Base-by-base conservation (phyloP, 1,140 invertebrate species). In the Eurytemora carolleeae region DNA sequence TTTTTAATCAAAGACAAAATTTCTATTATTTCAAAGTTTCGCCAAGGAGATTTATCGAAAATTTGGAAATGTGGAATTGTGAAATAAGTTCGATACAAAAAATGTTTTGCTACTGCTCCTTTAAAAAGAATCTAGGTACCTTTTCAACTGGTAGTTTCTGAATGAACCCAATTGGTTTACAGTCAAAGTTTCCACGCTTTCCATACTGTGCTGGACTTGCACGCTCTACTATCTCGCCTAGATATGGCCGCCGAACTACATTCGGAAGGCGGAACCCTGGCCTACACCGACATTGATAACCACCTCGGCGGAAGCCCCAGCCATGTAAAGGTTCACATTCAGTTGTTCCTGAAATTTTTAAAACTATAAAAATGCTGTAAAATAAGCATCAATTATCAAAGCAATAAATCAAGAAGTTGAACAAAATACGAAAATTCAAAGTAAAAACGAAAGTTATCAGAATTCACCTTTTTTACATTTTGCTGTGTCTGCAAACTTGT, bases 271-370 rank as follows among this genome's bases (percentile, higher is more conserved):
- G 78, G 69, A 77, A 89, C 2, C 91, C 87, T 3, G 93, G 91
- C 67, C 81, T 79, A 75, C 93, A 97, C 65, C 88, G 78, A 72
- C 89, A 97, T 70, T 95, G 89, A 74, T 98, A 98, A 21, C 90
- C 93, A 61, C 93, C 93, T 69, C 93, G 78, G 65, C 89, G 76
- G 69, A 93, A 94, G 25, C 93, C 94, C 83, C 85, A 97, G 2
- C 93, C 93, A 70, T 93, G 83, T 21, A 97, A 72, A 0, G 93
- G 93, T 75, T 98, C 93, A 76, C 94, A 98, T 84, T 92, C 69
- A 19, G 60, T 62, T 56, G 60, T 58, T 26, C 26, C 25, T 44
- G 31, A 44, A 44, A n/a, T n/a, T n/a, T n/a, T n/a, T n/a, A n/a
- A 55, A 74, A 76, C 66, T 53, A 18, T 25, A 20, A 58, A 58